Conservation (phyloP, 2,113 vertebrate species). For the Nothocercus julius region DNA sequence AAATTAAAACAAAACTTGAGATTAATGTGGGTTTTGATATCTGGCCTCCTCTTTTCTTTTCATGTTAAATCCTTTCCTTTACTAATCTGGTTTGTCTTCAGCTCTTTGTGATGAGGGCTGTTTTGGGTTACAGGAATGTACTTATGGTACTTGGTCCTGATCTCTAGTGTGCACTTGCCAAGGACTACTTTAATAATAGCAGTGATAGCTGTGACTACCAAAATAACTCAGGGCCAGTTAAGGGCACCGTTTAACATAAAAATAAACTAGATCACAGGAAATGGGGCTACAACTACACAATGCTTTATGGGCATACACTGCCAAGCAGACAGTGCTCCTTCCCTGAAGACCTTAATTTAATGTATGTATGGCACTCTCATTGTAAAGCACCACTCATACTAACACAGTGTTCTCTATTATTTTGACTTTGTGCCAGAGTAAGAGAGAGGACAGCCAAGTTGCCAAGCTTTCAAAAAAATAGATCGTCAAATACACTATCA, state of each 20-base stretch:
- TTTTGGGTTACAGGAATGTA: neutral
- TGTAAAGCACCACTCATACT: neutral
- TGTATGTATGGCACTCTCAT: neutral
- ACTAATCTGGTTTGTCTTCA: neutral
- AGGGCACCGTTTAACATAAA: slow-evolving; percentile 16
- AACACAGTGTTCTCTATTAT: neutral
- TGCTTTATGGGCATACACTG: slow-evolving; percentile 5
- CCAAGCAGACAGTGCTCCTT: slow-evolving; percentile 25
- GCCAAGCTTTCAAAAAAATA: slow-evolving; percentile 25
- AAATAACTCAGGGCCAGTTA: neutral
- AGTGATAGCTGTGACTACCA: neutral
- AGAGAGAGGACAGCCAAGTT: slow-evolving; percentile 32
- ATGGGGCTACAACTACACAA: slow-evolving; percentile 15
- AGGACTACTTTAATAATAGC: slow-evolving; percentile 10
- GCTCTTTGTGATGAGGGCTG: neutral
- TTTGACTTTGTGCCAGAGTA: slow-evolving; percentile 37
- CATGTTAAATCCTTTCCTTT: neutral
- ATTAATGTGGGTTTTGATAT: neutral
- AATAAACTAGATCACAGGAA: slow-evolving; percentile 36
- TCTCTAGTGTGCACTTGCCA: neutral
- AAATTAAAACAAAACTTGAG: neutral
- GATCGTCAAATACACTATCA: neutral
- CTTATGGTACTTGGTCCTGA: neutral
- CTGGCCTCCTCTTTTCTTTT: neutral
- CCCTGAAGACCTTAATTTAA: slow-evolving; percentile 43